These are phyloP conservation scores for Blera fallax DNA, from an alignment of 2,888 invertebrate genomes.

Conservation along the genomic window DNA sequence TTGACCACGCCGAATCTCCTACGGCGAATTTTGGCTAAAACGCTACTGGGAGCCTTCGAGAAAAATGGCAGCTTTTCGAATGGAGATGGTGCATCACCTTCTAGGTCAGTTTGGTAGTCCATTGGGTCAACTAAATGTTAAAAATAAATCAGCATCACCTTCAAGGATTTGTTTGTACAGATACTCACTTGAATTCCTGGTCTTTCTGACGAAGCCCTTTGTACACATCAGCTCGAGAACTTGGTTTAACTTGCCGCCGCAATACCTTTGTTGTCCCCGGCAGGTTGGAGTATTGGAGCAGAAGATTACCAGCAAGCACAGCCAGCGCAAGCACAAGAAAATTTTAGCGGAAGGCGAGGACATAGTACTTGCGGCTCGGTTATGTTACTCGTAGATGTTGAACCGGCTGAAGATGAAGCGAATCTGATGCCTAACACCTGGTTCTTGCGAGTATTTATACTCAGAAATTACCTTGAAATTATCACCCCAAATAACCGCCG, in stretches of 20 bases:
- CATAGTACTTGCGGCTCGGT: neutral
- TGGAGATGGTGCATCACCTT: neutral
- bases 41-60: conserved; percentile 56
- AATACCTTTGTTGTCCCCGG: neutral
- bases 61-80: conserved; percentile 68
- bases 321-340: neutral
- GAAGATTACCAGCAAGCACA: neutral
- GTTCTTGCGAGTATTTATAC: neutral
- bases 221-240: neutral
- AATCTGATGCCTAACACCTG: neutral
- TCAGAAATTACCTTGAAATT: neutral
- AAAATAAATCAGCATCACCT: neutral
- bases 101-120: neutral
- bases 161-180: neutral
- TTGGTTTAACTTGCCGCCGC: neutral
- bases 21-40: conserved; percentile 74
- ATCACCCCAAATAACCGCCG: too few species aligned
- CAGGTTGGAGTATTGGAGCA: neutral
- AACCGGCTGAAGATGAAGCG: neutral
- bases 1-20: conserved; percentile 75
- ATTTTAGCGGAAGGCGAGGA: neutral
- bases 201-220: neutral
- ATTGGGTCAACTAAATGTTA: neutral
- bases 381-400: neutral
- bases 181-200: conserved; percentile 14